phyloP scores from a whole-genome alignment of 2,888 invertebrate genomes.

The Ormyrus thymus region DNA sequence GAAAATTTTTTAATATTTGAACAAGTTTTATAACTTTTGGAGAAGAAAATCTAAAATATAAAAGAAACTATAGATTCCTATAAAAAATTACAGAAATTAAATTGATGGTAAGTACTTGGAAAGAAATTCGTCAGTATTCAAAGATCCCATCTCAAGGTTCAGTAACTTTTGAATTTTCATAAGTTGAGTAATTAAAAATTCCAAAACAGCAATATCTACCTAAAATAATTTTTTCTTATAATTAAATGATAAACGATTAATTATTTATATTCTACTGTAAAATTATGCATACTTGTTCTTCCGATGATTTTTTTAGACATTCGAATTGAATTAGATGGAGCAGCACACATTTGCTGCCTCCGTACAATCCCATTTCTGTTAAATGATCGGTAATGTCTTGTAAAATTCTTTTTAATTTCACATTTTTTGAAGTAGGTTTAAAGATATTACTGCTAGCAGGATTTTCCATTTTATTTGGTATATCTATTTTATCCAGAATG shows the following conservation, averaged over 20 bases:
- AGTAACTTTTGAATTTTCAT: constrained; percentile 77
- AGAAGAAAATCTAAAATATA: constrained; percentile 75
- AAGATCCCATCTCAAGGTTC: constrained; percentile 9
- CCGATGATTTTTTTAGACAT: constrained; percentile 77
- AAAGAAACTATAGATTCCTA: constrained; percentile 21
- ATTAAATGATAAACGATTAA: background rate
- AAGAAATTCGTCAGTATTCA: too few species aligned
- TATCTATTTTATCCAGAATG: constrained; percentile 48
- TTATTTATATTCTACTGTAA: background rate
- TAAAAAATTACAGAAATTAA: background rate
- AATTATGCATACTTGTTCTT: constrained; percentile 58
- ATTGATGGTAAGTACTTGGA: too few species aligned
- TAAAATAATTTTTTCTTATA: constrained; percentile 52
- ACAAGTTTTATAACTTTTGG: constrained; percentile 81
- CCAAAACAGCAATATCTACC: constrained; percentile 62
- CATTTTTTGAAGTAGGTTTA: constrained; percentile 60
- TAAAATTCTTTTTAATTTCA: constrained; percentile 75
- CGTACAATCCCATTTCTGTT: constrained; percentile 78
- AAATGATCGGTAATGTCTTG: constrained; percentile 76
- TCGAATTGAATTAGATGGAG: constrained; percentile 81
- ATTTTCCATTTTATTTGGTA: constrained; percentile 12
- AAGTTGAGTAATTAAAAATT: constrained; percentile 72
- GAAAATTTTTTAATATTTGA: constrained; percentile 78
- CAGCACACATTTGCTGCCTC: constrained; percentile 79
- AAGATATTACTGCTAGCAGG: constrained; percentile 66